Evolutionary conservation across 2,113 vertebrate genomes (phyloP).

Genomic region (Arizona elegans): DNA sequence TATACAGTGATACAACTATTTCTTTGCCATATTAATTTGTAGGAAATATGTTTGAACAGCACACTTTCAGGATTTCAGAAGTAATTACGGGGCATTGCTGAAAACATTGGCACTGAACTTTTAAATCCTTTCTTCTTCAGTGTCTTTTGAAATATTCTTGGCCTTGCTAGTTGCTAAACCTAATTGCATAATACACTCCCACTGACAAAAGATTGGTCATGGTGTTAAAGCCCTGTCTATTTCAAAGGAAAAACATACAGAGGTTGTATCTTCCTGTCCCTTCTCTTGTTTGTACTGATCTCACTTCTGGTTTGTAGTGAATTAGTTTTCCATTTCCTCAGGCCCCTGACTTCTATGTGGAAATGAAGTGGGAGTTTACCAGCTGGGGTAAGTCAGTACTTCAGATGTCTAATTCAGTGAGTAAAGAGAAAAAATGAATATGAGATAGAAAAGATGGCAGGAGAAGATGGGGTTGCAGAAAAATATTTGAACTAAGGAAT

Average conservation of each 20-base stretch:
- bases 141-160: neutral
- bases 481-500: neutral
- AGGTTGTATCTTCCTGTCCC: neutral
- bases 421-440: neutral
- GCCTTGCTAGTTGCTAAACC: neutral
- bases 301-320: neutral
- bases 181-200: neutral
- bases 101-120: neutral
- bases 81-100: neutral
- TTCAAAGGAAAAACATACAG: neutral
- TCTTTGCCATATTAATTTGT: neutral
- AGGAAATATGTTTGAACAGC: neutral
- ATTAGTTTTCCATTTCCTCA: conserved; percentile 51
- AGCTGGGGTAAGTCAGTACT: conserved; percentile 86
- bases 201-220: neutral
- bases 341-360: conserved; percentile 93
- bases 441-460: neutral
- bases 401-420: neutral
- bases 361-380: conserved; percentile 98
- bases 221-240: neutral
- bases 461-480: neutral
- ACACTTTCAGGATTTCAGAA: neutral
- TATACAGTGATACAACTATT: neutral
- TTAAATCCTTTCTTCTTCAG: neutral
- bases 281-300: neutral